Percentiles rank a stretch among this genome's conserved stretches.
Evolutionary conservation across 2,113 vertebrate species (phyloP).

Genomic region (Coptodon bakossiorum): DNA sequence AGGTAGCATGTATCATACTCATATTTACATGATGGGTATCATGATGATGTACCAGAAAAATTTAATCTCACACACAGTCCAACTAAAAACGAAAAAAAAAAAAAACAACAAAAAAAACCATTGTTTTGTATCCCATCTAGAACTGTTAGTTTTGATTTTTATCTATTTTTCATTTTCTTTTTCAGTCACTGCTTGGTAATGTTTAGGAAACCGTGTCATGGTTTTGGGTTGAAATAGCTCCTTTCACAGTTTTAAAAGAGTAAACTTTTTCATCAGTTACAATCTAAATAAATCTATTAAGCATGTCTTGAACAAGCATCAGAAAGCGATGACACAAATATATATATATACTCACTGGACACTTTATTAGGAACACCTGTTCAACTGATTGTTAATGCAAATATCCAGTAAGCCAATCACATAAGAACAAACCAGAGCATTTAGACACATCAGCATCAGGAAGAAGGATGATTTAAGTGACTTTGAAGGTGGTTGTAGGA

Average conservation of each 20-base stretch:
- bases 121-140: neutral
- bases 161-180: neutral
- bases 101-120: neutral
- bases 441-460: neutral
- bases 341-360: neutral
- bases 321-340: neutral
- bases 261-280: neutral
- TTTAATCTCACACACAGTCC: neutral
- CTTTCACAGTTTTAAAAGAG: neutral
- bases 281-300: neutral
- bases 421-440: neutral
- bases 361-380: neutral
- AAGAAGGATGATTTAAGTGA: neutral
- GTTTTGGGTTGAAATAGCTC: neutral
- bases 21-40: neutral
- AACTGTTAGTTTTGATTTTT: neutral
- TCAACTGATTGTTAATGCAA: neutral
- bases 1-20: neutral
- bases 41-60: neutral
- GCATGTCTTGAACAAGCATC: neutral
- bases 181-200: accelerated
- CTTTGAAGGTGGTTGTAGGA: neutral
- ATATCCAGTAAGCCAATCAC: neutral
- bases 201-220: neutral
- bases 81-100: neutral